Evolutionary conservation across 2,113 vertebrate genomes (phyloP), one percentile per base, ranked within the genome.

Genomic region (Leptobrachium ailaonicum): DNA sequence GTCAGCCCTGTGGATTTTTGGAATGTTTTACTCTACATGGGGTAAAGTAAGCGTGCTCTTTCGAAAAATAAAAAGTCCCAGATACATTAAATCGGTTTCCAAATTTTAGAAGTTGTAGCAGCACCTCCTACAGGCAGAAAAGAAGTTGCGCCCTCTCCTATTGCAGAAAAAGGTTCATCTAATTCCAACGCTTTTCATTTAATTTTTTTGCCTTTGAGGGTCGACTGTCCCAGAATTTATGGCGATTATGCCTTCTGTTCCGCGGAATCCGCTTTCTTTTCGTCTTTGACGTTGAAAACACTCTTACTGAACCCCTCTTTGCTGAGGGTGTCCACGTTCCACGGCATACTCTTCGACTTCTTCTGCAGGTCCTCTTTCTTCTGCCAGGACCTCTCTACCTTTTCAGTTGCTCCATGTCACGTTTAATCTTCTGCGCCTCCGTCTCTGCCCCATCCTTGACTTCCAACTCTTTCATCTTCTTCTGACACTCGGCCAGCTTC

Each of bases 271-370:
- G 86, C 91, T 84, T 93, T 91, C 20, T 32, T 32, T 32, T 32
- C 20, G 1, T 32, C 20, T 32, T 32, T 32, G 20, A 32, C 20
- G 1, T 32, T 32, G 20, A 32, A 32, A 32, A 32, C 20, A 32
- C 20, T 32, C 94, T 96, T 98, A 86, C 94, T 97, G 87, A 97
- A 98, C 0, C 95, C 96, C 0, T 97, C 96, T 60, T 92, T 96
- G 92, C 95, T 95, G 80, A 96, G 93, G 0, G 94, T 96, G 82
- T 98, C 96, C 4, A 97, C 94, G 0, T 97, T 96, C 96, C 97
- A 97, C 0, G 96, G 95, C 88, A 92, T 89, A 77, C 86, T 95
- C 87, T 94, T 97, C 84, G 94, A 93, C 80, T 96, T 94, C 63
- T 87, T 89, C 13, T 82, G 78, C 82, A 96, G 80, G 63, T 94